Percentiles rank a stretch among this genome's conserved stretches.
phyloP scores from a whole-genome alignment of 1,140 invertebrate species.

The Anadara kagoshimensis region DNA sequence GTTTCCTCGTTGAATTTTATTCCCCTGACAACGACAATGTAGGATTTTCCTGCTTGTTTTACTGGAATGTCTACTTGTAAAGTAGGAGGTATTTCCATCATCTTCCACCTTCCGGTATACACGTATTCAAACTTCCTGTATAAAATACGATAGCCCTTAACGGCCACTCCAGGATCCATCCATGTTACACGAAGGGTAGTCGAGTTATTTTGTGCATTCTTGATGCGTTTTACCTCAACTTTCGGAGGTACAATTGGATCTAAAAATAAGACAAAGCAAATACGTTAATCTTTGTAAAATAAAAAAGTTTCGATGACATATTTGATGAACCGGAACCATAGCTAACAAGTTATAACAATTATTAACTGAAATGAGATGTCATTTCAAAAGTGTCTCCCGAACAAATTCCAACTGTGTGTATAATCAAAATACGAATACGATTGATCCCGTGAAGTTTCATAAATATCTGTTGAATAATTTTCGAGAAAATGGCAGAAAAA shows the following conservation, averaged over 20 bases:
- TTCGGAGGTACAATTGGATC: constrained; percentile 34
- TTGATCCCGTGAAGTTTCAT: too few relatives aligned
- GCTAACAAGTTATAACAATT: not conserved
- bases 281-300: too few relatives aligned
- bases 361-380: not conserved
- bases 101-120: constrained; percentile 35
- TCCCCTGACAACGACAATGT: constrained; percentile 37
- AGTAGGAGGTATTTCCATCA: constrained; percentile 27
- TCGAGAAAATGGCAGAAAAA: too few relatives aligned
- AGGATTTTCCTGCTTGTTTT: constrained; percentile 25
- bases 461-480: too few relatives aligned
- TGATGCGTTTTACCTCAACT: constrained; percentile 28
- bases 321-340: not conserved
- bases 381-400: not conserved
- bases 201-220: constrained; percentile 9
- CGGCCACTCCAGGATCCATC: constrained; percentile 9
- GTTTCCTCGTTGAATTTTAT: not conserved
- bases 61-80: constrained; percentile 15
- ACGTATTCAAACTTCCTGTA: constrained; percentile 37
- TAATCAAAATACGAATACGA: too few relatives aligned
- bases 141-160: constrained; percentile 30
- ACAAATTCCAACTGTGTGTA: not conserved
- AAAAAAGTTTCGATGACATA: not conserved
- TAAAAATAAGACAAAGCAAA: constrained; percentile 6
- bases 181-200: constrained; percentile 33